These are phyloP conservation scores for Platycercus adscitus DNA, from an alignment of 2,113 vertebrate species.

Conservation along the genomic window DNA sequence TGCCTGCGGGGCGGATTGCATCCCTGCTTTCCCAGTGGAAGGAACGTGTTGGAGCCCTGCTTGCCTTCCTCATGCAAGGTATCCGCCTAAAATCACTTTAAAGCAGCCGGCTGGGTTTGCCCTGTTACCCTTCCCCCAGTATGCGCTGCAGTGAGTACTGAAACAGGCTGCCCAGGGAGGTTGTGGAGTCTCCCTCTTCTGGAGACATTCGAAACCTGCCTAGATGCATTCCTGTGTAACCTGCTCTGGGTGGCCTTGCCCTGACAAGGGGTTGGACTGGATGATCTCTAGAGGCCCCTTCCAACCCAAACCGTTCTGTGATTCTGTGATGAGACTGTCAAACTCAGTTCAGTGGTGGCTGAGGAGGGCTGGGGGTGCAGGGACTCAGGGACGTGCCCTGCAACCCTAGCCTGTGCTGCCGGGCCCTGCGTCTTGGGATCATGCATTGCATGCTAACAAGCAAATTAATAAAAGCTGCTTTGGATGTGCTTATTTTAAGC, in stretches of 20 bases:
- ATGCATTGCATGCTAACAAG: accelerated
- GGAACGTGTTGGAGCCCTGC: neutral
- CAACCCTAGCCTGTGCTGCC: no score
- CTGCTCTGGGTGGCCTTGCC: neutral
- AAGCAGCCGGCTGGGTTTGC: neutral
- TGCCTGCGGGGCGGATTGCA: neutral
- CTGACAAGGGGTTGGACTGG: neutral
- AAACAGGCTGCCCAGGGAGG: neutral
- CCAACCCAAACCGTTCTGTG: neutral
- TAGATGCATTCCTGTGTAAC: neutral
- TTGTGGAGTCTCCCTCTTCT: neutral
- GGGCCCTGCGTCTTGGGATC: accelerated
- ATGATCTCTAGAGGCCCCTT: neutral
- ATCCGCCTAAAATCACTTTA: neutral
- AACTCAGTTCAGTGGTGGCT: neutral
- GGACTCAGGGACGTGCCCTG: neutral
- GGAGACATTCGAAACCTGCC: neutral
- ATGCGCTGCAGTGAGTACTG: neutral
- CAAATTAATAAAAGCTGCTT: neutral
- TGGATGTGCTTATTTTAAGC: neutral
- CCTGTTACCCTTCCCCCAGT: neutral
- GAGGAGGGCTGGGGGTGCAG: neutral
- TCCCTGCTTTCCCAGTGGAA: neutral
- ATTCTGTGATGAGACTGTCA: neutral
- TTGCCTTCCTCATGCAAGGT: neutral